Conservation (phyloP, 2,888 invertebrate species). For the Nephrocerus scutellatus region DNA sequence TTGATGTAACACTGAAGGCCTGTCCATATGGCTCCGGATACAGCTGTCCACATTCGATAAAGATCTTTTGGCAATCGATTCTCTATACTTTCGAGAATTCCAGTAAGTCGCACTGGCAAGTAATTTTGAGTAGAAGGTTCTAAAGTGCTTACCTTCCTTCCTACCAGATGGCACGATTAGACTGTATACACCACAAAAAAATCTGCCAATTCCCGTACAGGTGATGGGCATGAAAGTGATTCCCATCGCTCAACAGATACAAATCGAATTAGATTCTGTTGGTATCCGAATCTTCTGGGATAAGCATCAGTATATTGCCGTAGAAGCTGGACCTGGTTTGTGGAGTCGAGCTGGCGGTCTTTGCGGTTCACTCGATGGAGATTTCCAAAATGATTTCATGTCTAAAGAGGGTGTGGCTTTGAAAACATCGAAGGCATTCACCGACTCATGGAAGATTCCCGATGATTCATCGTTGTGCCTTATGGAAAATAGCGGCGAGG, state of each 20-base stretch:
- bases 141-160: not conserved
- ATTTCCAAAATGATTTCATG: conserved; percentile 60
- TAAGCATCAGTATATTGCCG: conserved; percentile 56
- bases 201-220: conserved; percentile 64
- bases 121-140: conserved; percentile 9
- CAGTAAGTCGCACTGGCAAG: conserved; percentile 45
- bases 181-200: conserved; percentile 51
- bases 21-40: conserved; percentile 55
- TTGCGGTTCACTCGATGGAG: conserved; percentile 72
- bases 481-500: conserved; percentile 37
- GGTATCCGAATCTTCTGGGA: conserved; percentile 75
- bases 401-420: conserved; percentile 54
- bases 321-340: conserved; percentile 60
- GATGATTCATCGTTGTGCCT: conserved; percentile 36
- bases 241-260: conserved; percentile 62
- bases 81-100: conserved; percentile 55
- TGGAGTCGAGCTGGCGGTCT: conserved; percentile 78
- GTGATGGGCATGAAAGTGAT: conserved; percentile 67
- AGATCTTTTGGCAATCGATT: conserved; percentile 61
- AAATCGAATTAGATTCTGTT: conserved; percentile 60
- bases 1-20: conserved; percentile 58
- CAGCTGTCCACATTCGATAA: conserved; percentile 39
- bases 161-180: conserved; percentile 52
- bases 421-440: conserved; percentile 42
- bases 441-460: conserved; percentile 44